Evolutionary conservation across 2,797 vertebrate genomes (phyloP).

Genomic region (Cottoperca gobio): DNA sequence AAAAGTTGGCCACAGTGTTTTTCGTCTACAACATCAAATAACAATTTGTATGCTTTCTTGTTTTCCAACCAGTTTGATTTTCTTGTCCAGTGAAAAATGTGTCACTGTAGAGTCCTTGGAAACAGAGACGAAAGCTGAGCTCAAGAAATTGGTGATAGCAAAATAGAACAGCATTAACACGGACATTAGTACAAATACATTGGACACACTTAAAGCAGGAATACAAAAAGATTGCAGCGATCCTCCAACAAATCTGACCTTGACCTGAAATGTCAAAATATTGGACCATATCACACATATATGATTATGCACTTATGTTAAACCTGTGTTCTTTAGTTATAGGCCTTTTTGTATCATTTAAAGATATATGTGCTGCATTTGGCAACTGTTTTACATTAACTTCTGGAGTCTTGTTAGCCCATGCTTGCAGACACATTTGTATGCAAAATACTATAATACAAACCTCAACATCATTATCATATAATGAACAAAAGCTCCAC

Average conservation of each 20-base stretch:
- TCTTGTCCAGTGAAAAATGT: slow-evolving; percentile 19
- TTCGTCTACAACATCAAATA: slow-evolving; percentile 30
- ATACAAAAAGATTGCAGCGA: not conserved
- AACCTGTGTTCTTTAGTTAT: not conserved
- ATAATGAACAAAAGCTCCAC: slow-evolving; percentile 25
- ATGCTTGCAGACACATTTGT: not conserved
- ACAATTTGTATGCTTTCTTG: slow-evolving; percentile 20
- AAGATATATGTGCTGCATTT: not conserved
- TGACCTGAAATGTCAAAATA: not conserved
- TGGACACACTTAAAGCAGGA: not conserved
- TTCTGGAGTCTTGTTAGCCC: not conserved
- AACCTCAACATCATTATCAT: slow-evolving; percentile 34
- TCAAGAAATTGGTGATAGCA: not conserved
- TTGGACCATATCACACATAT: not conserved
- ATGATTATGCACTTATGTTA: not conserved
- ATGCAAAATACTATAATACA: slow-evolving; percentile 25
- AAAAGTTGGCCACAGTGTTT: slow-evolving; percentile 37
- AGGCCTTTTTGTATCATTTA: slow-evolving; percentile 2
- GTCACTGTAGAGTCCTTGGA: not conserved
- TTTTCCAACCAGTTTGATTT: slow-evolving; percentile 32
- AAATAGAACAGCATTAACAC: not conserved
- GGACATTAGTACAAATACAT: not conserved
- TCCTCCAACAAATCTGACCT: not conserved
- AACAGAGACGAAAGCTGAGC: not conserved
- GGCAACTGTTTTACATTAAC: slow-evolving; percentile 3